These are phyloP conservation scores for Siniperca obscura DNA, from an alignment of 2,797 vertebrate species.

Conservation along the genomic window DNA sequence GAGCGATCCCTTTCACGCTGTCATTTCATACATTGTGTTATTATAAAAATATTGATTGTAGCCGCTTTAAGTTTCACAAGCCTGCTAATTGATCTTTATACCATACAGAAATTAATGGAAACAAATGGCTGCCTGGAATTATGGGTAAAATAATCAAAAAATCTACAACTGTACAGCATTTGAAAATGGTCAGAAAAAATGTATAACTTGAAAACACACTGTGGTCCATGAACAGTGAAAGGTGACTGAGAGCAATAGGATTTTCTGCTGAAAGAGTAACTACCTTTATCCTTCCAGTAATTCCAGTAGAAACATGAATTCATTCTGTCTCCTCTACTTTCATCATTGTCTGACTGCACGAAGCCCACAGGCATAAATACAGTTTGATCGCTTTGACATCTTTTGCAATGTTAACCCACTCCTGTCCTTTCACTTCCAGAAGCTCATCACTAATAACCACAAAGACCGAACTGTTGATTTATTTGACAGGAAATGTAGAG, in stretches of 20 bases:
- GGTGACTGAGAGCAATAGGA: neutral
- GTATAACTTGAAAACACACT: neutral
- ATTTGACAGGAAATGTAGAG: conserved; percentile 2
- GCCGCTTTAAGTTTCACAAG: neutral
- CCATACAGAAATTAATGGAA: neutral
- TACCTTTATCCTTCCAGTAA: neutral
- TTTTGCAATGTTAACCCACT: conserved; percentile 18
- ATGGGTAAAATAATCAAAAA: neutral
- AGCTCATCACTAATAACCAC: neutral
- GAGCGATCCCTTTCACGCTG: neutral
- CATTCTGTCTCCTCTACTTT: neutral
- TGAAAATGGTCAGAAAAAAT: neutral
- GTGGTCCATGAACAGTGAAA: neutral
- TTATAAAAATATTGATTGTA: neutral
- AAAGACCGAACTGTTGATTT: neutral
- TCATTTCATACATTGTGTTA: neutral
- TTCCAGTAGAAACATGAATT: conserved; percentile 31
- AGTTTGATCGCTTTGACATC: neutral
- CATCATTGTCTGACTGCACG: neutral
- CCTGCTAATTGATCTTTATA: neutral
- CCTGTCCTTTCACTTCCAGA: conserved; percentile 10
- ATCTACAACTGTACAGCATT: neutral
- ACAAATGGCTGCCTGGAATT: neutral
- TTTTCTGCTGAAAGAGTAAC: neutral
- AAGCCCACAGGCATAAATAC: neutral